phyloP scores from a whole-genome alignment of 1,140 invertebrate species.

The Centruroides sculpturatus region DNA sequence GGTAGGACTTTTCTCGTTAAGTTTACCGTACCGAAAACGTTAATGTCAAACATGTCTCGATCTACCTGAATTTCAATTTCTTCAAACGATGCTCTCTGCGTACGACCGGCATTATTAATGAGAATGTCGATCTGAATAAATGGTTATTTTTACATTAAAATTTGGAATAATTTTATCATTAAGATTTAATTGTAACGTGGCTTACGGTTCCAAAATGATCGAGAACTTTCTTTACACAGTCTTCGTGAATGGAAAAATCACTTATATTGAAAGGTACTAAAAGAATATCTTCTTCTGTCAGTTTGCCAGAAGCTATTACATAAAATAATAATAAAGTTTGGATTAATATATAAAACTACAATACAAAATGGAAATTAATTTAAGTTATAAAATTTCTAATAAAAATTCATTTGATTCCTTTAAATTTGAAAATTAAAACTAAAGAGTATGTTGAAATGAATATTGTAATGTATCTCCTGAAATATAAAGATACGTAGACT shows the following conservation, averaged over 20 bases:
- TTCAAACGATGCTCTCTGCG: conserved; percentile 60
- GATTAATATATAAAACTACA: too few species aligned
- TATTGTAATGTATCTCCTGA: too few species aligned
- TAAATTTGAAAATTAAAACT: too few species aligned
- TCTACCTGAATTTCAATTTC: conserved; percentile 60
- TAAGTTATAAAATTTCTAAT: too few species aligned
- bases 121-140: conserved; percentile 50
- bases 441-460: too few species aligned
- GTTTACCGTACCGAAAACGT: conserved; percentile 59
- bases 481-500: too few species aligned
- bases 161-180: too few species aligned
- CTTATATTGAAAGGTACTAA: conserved; percentile 22
- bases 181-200: too few species aligned
- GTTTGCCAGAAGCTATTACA: too few species aligned
- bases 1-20: conserved; percentile 49
- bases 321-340: too few species aligned
- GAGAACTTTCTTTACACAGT: conserved; percentile 45
- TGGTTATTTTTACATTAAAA: neutral
- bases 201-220: conserved; percentile 46
- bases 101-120: conserved; percentile 66
- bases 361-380: too few species aligned
- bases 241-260: conserved; percentile 43
- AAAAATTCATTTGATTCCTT: too few species aligned
- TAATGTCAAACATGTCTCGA: conserved; percentile 59
- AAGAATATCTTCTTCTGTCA: conserved; percentile 13